phyloP scores from a whole-genome alignment of 1,140 invertebrate genomes.

The Ylistrum balloti region DNA sequence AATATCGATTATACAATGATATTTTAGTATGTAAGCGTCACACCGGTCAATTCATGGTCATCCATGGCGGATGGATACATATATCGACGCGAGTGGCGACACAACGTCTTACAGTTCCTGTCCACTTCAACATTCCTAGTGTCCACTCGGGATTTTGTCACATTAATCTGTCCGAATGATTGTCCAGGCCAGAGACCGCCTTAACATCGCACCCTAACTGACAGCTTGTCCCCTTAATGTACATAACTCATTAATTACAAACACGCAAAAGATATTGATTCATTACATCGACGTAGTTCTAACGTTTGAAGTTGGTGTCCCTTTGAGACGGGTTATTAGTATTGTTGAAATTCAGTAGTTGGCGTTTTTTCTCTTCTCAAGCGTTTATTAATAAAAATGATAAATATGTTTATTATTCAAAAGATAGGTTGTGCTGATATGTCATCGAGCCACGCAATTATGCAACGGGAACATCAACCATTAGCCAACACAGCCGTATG shows the following conservation, averaged over 20 bases:
- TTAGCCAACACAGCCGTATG: not conserved
- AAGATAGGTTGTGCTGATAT: constrained; percentile 25
- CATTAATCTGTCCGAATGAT: constrained; percentile 46
- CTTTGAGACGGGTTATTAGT: constrained; percentile 24
- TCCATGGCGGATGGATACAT: not conserved
- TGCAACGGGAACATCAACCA: not conserved
- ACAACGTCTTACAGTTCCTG: not conserved
- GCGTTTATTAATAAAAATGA: constrained; percentile 40
- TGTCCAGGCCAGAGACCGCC: not conserved
- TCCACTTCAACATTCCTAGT: not conserved
- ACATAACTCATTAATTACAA: constrained; percentile 45
- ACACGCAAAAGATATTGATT: constrained; percentile 40
- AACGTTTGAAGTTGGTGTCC: constrained; percentile 40
- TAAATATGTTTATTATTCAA: constrained; percentile 40
- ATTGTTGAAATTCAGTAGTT: constrained; percentile 28
- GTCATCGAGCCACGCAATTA: not conserved
- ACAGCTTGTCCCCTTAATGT: constrained; percentile 23
- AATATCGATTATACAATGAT: not conserved
- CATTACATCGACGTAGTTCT: constrained; percentile 12
- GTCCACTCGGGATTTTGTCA: not conserved
- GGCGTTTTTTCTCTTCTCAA: constrained; percentile 20
- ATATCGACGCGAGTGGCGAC: not conserved
- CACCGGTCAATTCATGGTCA: constrained; percentile 18
- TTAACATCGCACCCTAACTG: constrained; percentile 35
- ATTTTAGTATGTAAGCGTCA: not conserved